Conservation (phyloP, 2,797 vertebrate species). For the Hozukius guyotensis region DNA sequence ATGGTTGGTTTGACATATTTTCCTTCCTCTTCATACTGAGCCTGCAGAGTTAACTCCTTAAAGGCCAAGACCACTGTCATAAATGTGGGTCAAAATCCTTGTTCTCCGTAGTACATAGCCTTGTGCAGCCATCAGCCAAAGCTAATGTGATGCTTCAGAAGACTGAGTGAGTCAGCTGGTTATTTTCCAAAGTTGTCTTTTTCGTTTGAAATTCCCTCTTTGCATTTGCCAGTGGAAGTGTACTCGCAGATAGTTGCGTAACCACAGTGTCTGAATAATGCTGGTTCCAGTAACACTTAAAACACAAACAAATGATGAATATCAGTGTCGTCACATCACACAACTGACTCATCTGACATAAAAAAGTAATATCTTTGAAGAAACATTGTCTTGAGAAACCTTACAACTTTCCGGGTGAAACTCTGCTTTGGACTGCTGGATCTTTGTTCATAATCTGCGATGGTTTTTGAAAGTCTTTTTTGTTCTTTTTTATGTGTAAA, state of each 20-base stretch:
- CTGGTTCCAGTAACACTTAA: neutral
- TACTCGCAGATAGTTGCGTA: neutral
- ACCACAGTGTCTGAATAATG: conserved; percentile 9
- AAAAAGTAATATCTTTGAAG: neutral
- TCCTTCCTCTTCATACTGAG: neutral
- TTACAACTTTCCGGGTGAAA: conserved; percentile 11
- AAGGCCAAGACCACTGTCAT: neutral
- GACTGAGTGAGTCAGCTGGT: neutral
- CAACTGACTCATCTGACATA: conserved; percentile 2
- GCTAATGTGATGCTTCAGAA: neutral
- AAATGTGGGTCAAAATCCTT: neutral
- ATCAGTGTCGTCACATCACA: conserved; percentile 1
- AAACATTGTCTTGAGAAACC: conserved; percentile 3
- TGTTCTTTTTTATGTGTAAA: conserved; percentile 28
- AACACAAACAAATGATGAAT: conserved; percentile 18
- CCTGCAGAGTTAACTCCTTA: neutral
- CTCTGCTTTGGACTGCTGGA: neutral
- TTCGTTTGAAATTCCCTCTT: neutral
- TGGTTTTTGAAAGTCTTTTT: conserved; percentile 16
- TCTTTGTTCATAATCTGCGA: conserved; percentile 29
- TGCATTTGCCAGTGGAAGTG: conserved; percentile 1
- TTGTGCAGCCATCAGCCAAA: neutral
- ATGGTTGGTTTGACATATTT: neutral
- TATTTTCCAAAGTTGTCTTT: neutral
- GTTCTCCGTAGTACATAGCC: neutral